Evolutionary conservation across 2,888 invertebrate genomes (phyloP).

Genomic region (Amblyjoppa fuscipennis): DNA sequence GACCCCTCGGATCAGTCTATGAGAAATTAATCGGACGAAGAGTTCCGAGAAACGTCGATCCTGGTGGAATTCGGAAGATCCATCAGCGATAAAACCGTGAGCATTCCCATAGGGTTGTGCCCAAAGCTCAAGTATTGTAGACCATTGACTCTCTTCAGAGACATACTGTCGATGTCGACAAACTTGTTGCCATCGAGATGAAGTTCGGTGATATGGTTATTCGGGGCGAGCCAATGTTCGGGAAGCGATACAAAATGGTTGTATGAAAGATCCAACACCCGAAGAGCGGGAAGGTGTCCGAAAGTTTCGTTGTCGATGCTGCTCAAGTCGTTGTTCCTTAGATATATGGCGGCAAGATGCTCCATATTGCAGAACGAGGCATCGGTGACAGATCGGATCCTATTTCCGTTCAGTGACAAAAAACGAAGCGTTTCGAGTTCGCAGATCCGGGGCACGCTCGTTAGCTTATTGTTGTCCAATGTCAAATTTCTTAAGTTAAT

Average conservation of each 20-base stretch:
- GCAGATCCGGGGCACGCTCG: constrained; percentile 10
- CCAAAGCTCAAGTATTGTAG: background rate
- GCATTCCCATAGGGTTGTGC: constrained; percentile 5
- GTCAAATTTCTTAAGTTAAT: constrained; percentile 14
- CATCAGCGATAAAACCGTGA: background rate
- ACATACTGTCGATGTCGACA: constrained; percentile 14
- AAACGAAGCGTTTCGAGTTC: constrained; percentile 9
- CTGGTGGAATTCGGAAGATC: background rate
- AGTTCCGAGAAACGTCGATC: constrained; percentile 16
- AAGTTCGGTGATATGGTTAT: background rate
- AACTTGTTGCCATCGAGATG: constrained; percentile 36
- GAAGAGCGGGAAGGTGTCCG: constrained; percentile 16
- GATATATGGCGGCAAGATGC: constrained; percentile 9
- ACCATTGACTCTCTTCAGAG: background rate
- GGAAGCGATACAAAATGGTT: constrained; percentile 18
- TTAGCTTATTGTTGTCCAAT: constrained; percentile 16
- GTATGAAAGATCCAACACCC: constrained; percentile 18
- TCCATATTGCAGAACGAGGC: constrained; percentile 30
- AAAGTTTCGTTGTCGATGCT: constrained; percentile 25
- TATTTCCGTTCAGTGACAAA: constrained; percentile 22
- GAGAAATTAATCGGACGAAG: background rate
- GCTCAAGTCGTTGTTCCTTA: constrained; percentile 7
- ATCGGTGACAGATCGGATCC: background rate
- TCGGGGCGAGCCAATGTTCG: constrained; percentile 20
- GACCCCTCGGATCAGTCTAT: too few species aligned